Conservation (phyloP, 2,797 vertebrate species). For the Sternarchorhynchus goeldii region DNA sequence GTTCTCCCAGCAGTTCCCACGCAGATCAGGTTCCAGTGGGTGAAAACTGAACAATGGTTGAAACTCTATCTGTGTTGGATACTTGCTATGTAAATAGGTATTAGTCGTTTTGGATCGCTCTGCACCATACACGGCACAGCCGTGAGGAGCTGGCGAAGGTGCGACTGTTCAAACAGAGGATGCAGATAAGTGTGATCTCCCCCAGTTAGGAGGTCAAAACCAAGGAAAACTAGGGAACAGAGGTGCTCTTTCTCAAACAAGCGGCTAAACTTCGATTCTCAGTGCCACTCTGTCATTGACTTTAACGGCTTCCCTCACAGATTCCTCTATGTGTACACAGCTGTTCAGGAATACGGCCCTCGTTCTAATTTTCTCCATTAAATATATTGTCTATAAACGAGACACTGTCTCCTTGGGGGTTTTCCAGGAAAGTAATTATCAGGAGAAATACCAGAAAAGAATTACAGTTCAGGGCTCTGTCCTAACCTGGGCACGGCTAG, state of each 20-base stretch:
- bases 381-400: conserved; percentile 78
- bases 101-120: conserved; percentile 41
- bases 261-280: conserved; percentile 55
- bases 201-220: conserved; percentile 23
- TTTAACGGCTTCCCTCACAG: conserved; percentile 70
- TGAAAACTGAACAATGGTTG: conserved; percentile 45
- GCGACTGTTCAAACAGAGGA: conserved; percentile 36
- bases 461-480: conserved; percentile 63
- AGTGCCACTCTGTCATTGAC: conserved; percentile 60
- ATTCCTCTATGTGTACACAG: conserved; percentile 79
- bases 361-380: conserved; percentile 78
- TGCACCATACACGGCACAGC: conserved; percentile 38
- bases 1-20: conserved; percentile 31
- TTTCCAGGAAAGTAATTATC: conserved; percentile 79
- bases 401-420: conserved; percentile 71
- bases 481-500: conserved; percentile 53
- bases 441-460: conserved; percentile 70
- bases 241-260: conserved; percentile 63
- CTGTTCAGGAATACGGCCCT: conserved; percentile 71
- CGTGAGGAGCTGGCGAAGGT: conserved; percentile 2
- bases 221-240: conserved; percentile 23
- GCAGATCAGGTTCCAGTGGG: conserved; percentile 45
- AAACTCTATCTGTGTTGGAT: conserved; percentile 46
- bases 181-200: conserved; percentile 22
- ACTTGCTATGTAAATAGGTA: conserved; percentile 51